Evolutionary conservation across 2,113 vertebrate species (phyloP).

Genomic region (Felis chaus): DNA sequence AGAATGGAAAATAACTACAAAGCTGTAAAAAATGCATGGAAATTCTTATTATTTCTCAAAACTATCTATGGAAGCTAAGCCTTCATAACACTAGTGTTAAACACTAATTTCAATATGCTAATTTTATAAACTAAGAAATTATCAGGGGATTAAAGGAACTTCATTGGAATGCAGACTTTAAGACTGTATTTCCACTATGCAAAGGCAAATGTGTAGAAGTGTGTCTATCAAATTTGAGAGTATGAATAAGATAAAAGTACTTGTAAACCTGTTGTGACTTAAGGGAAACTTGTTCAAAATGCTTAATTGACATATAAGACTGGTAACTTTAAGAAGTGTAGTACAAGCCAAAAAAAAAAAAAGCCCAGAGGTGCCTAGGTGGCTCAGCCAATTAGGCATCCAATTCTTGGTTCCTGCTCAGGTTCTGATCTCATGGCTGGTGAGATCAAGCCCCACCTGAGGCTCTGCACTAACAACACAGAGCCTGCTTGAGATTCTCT

Average conservation of each 20-base stretch:
- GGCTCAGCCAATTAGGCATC: no score
- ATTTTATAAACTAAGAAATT: conserved; percentile 25
- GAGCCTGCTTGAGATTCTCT: no score
- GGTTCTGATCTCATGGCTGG: no score
- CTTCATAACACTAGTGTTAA: not conserved
- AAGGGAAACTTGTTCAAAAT: not conserved
- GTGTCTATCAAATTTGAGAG: not conserved
- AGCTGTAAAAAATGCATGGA: not conserved
- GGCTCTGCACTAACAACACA: no score
- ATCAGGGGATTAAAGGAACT: not conserved
- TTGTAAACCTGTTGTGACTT: not conserved
- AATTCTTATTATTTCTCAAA: not conserved
- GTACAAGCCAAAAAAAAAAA: not conserved
- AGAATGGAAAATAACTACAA: not conserved
- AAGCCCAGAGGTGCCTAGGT: no score
- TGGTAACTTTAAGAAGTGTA: not conserved
- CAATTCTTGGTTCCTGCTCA: no score
- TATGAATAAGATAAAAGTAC: not conserved
- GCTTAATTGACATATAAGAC: not conserved
- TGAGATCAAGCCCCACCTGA: no score
- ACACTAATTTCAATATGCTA: conserved; percentile 21
- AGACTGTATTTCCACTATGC: not conserved
- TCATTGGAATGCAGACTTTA: not conserved
- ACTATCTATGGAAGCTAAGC: not conserved
- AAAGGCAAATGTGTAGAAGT: not conserved